Evolutionary conservation across 2,797 vertebrate species (phyloP).

Genomic region (Melanotaenia maccullochi): DNA sequence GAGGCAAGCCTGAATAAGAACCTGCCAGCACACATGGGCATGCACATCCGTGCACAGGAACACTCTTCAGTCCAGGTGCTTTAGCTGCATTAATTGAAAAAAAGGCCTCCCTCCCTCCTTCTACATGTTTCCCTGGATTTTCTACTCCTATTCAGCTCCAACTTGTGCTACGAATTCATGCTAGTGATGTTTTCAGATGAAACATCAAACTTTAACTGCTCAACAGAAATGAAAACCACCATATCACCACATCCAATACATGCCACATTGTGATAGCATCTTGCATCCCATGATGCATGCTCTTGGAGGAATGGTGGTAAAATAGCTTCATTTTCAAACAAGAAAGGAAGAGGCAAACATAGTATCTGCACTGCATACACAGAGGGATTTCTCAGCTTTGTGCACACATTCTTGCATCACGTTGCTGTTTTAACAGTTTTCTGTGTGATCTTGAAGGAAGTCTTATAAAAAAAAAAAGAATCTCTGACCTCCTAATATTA

Average conservation of each 20-base stretch:
- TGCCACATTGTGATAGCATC: neutral
- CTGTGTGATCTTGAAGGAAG: slow-evolving; percentile 31
- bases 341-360: too few species aligned
- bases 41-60: slow-evolving; percentile 33
- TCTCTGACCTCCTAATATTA: slow-evolving; percentile 62
- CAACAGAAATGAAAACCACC: neutral
- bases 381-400: slow-evolving; percentile 7
- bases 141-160: neutral
- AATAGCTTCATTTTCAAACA: neutral
- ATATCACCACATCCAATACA: neutral
- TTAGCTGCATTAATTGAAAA: slow-evolving; percentile 39
- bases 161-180: neutral
- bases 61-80: slow-evolving; percentile 34
- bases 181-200: neutral
- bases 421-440: neutral
- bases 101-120: neutral
- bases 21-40: slow-evolving; percentile 38
- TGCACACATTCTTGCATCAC: slow-evolving; percentile 24
- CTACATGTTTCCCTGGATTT: slow-evolving; percentile 13
- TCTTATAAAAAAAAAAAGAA: slow-evolving; percentile 26
- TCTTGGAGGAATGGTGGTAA: neutral
- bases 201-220: neutral
- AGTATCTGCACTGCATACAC: neutral
- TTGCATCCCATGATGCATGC: neutral
- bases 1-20: slow-evolving; percentile 68